phyloP scores from a whole-genome alignment of 2,797 vertebrate genomes.

The Hafferia zeledoni region DNA sequence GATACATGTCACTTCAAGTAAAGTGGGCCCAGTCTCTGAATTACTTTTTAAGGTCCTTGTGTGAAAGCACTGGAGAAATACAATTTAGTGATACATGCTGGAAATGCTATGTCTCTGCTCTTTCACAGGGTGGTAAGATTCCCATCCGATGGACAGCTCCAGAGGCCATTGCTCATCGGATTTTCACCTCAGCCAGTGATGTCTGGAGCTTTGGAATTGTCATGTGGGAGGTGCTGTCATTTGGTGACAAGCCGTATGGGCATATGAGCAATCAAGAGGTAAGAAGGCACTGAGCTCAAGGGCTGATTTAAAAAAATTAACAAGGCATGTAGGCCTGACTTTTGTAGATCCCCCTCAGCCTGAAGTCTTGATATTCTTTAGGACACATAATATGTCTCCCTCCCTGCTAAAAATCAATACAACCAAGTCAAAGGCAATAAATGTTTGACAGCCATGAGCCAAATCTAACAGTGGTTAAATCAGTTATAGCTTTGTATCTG shows the following conservation, averaged over 20 bases:
- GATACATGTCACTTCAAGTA: neutral
- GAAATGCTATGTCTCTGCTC: neutral
- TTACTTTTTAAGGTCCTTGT: neutral
- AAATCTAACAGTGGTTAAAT: neutral
- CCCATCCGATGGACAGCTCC: slow-evolving; percentile 83
- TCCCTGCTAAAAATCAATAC: neutral
- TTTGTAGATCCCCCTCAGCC: neutral
- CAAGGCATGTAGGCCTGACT: accelerated
- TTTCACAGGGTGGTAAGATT: slow-evolving; percentile 78
- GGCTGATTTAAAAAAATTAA: neutral
- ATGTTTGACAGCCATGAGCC: neutral
- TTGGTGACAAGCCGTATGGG: slow-evolving; percentile 83
- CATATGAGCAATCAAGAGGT: slow-evolving; percentile 85
- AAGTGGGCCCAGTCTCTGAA: neutral
- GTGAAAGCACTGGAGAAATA: neutral
- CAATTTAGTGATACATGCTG: neutral
- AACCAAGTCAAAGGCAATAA: neutral
- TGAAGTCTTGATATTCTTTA: neutral
- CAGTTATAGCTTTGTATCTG: neutral
- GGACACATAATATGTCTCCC: accelerated
- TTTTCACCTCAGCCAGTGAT: slow-evolving; percentile 81
- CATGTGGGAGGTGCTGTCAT: slow-evolving; percentile 85
- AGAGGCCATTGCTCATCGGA: slow-evolving; percentile 80
- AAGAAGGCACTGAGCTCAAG: neutral
- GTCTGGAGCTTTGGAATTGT: slow-evolving; percentile 85